Evolutionary conservation across 2,113 vertebrate genomes (phyloP).

Genomic region (Arenaria interpres): DNA sequence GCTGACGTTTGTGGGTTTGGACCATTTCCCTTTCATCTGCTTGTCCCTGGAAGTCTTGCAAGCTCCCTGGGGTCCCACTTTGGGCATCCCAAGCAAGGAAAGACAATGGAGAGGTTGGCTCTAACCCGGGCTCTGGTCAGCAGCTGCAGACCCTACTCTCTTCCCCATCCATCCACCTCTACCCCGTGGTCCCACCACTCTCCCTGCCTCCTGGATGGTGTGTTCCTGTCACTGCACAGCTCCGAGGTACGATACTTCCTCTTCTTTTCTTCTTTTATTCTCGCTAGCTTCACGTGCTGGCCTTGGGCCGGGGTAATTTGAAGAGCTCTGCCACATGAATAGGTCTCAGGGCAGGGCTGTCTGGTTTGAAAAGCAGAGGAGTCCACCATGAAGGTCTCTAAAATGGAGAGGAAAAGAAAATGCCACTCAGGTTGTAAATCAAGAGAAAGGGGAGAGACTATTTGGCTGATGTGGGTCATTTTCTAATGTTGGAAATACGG

Average conservation of each 20-base stretch:
- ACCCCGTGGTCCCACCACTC: rapidly evolving
- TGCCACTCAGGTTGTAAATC: neutral
- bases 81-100: neutral
- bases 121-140: too few relatives aligned
- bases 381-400: neutral
- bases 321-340: neutral
- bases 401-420: neutral
- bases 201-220: neutral
- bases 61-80: rapidly evolving
- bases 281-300: neutral
- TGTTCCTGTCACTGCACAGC: neutral
- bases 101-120: neutral
- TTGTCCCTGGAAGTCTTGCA: neutral
- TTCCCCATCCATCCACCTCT: neutral
- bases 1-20: neutral
- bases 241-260: neutral
- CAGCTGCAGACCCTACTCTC: rapidly evolving
- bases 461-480: neutral
- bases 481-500: neutral
- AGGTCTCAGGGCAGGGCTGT: neutral
- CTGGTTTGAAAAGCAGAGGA: neutral
- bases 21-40: neutral
- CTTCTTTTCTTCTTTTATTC: neutral
- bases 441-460: neutral
- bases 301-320: neutral